A percentile compares a stretch with the other conserved stretches of the same genome.
phyloP scores from a whole-genome alignment of 2,888 invertebrate genomes.

The Leptinotarsa rubiginosa region DNA sequence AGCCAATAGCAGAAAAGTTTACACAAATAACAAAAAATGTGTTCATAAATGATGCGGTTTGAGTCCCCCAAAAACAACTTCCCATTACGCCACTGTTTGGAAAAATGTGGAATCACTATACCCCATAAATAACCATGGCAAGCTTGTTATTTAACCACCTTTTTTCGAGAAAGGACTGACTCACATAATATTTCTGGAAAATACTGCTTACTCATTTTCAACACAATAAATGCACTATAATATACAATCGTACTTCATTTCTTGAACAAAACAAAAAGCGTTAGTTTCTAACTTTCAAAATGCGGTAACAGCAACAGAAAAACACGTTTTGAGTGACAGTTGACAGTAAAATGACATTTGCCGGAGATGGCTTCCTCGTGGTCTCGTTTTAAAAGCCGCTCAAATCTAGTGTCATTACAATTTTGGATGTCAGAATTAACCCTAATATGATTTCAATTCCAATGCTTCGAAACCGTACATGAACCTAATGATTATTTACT shows the following conservation, averaged over 20 bases:
- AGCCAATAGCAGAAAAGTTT: no score
- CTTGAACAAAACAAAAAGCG: constrained; percentile 12
- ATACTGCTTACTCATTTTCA: background rate
- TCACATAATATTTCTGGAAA: constrained; percentile 1
- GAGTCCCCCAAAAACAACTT: background rate
- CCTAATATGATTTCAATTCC: background rate
- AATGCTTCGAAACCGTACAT: background rate
- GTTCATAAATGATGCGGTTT: no score
- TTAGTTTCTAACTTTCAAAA: constrained; percentile 45
- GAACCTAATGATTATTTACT: background rate
- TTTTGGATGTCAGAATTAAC: background rate
- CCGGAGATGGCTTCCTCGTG: constrained; percentile 59
- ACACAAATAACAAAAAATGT: no score
- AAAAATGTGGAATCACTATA: background rate
- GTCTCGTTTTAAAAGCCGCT: constrained; percentile 34
- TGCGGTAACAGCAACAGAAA: constrained; percentile 41
- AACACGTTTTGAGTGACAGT: constrained; percentile 45
- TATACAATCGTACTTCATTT: constrained; percentile 10
- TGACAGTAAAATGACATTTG: constrained; percentile 48
- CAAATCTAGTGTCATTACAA: background rate
- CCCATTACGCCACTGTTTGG: background rate
- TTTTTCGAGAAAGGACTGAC: background rate
- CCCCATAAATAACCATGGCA: background rate
- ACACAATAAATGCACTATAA: background rate
- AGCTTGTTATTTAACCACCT: background rate